A percentile compares a stretch with the other conserved stretches of the same genome.
Evolutionary conservation across 2,797 vertebrate genomes (phyloP).

Genomic region (Percopsis omiscomaycus): DNA sequence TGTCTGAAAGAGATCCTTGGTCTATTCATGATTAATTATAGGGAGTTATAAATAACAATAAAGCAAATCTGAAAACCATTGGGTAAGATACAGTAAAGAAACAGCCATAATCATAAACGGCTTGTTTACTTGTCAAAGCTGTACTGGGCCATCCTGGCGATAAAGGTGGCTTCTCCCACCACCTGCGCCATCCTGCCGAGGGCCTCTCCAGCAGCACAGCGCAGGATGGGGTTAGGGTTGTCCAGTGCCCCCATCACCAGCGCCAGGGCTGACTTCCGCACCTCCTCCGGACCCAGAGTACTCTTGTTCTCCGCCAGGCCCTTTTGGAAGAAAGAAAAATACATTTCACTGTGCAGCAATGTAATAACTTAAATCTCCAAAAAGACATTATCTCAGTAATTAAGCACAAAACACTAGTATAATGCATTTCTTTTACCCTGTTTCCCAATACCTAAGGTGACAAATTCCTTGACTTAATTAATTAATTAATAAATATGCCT

Average conservation of each 20-base stretch:
- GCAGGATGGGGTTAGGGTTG: slow-evolving; percentile 96
- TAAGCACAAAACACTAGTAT: too few relatives aligned
- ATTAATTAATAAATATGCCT: too few relatives aligned
- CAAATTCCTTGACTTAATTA: too few relatives aligned
- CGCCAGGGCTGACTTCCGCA: slow-evolving; percentile 93
- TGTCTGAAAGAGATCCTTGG: too few relatives aligned
- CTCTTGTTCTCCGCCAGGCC: slow-evolving; percentile 99
- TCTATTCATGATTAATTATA: too few relatives aligned
- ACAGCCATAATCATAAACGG: background rate
- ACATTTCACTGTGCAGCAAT: slow-evolving; percentile 11
- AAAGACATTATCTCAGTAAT: too few relatives aligned
- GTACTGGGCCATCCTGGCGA: slow-evolving; percentile 97
- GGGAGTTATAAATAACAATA: too few relatives aligned
- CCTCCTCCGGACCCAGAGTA: slow-evolving; percentile 95
- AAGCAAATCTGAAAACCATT: background rate
- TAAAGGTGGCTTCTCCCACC: slow-evolving; percentile 96
- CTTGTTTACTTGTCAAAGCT: slow-evolving; percentile 95
- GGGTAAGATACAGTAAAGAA: background rate
- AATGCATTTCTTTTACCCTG: too few relatives aligned
- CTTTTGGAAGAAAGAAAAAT: slow-evolving; percentile 63
- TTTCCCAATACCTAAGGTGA: too few relatives aligned
- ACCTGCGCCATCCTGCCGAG: slow-evolving; percentile 98
- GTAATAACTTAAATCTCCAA: too few relatives aligned
- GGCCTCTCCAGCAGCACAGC: slow-evolving; percentile 96
- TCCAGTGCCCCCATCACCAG: slow-evolving; percentile 97